Conservation (phyloP, 2,113 vertebrate genomes). For the Podocnemis expansa region DNA sequence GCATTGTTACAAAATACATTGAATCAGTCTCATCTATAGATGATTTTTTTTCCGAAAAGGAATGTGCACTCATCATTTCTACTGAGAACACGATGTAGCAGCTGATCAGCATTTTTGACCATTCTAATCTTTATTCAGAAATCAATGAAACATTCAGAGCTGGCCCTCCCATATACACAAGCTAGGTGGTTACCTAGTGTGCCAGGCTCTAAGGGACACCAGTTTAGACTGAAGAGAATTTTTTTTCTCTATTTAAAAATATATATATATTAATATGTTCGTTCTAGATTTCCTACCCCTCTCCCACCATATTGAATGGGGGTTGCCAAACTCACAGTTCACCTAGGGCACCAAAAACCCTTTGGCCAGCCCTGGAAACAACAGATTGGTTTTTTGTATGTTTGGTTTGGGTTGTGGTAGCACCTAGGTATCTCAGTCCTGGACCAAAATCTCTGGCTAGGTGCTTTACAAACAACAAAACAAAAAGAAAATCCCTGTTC, state of each 20-base stretch:
- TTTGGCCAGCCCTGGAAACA: too few relatives aligned
- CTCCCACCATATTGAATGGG: too few relatives aligned
- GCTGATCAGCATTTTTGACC: neutral
- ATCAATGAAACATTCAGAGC: neutral
- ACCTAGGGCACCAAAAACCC: too few relatives aligned
- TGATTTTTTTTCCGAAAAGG: neutral
- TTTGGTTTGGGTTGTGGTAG: neutral
- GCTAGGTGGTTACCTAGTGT: too few relatives aligned
- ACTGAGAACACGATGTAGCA: neutral
- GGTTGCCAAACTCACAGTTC: too few relatives aligned
- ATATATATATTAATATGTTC: too few relatives aligned
- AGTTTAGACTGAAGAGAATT: too few relatives aligned
- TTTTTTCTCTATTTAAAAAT: too few relatives aligned
- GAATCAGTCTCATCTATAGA: neutral
- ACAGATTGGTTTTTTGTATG: neutral
- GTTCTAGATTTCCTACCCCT: too few relatives aligned
- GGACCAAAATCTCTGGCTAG: neutral
- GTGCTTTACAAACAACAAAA: neutral
- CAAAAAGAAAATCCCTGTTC: slow-evolving; percentile 11
- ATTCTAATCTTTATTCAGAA: neutral
- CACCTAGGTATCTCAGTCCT: rapidly evolving
- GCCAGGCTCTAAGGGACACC: too few relatives aligned
- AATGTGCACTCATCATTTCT: neutral
- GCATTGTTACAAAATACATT: neutral
- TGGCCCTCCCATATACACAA: neutral